A percentile compares a stretch with the other conserved stretches of the same genome.
phyloP scores from a whole-genome alignment of 2,113 vertebrate genomes.

The Corynorhinus townsendii region DNA sequence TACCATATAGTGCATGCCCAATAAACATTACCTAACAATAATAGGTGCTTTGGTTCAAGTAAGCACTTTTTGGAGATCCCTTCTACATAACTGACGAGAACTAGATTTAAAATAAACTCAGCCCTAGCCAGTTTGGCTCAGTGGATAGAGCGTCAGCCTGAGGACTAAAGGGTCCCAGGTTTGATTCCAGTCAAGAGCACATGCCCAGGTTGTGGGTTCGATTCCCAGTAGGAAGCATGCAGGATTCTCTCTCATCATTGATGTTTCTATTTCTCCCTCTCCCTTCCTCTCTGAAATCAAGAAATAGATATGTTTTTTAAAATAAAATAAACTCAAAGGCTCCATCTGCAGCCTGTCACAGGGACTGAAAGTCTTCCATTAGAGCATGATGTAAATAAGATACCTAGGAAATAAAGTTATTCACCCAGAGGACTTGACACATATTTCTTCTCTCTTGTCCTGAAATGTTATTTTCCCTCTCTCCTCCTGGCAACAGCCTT shows the following conservation, averaged over 20 bases:
- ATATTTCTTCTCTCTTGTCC: not conserved
- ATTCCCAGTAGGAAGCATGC: too few species aligned
- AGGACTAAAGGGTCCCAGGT: too few species aligned
- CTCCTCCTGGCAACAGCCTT: not conserved
- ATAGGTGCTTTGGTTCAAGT: not conserved
- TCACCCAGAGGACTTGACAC: not conserved
- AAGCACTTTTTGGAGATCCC: not conserved
- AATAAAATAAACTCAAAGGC: not conserved
- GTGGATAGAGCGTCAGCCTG: too few species aligned
- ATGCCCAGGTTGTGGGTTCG: too few species aligned
- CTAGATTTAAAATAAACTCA: not conserved
- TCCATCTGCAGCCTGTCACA: not conserved
- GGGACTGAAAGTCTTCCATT: not conserved
- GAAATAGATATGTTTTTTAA: too few species aligned
- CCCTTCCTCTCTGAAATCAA: too few species aligned
- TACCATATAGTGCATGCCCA: not conserved
- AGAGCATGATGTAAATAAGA: not conserved
- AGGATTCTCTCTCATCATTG: too few species aligned
- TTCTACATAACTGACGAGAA: not conserved
- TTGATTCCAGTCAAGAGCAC: too few species aligned
- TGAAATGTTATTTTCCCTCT: not conserved
- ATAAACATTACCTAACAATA: not conserved
- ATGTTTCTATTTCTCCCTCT: too few species aligned
- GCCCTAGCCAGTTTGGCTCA: too few species aligned
- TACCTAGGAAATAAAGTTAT: not conserved